Conservation (phyloP, 2,888 invertebrate genomes). For the Oscheius sp. region DNA sequence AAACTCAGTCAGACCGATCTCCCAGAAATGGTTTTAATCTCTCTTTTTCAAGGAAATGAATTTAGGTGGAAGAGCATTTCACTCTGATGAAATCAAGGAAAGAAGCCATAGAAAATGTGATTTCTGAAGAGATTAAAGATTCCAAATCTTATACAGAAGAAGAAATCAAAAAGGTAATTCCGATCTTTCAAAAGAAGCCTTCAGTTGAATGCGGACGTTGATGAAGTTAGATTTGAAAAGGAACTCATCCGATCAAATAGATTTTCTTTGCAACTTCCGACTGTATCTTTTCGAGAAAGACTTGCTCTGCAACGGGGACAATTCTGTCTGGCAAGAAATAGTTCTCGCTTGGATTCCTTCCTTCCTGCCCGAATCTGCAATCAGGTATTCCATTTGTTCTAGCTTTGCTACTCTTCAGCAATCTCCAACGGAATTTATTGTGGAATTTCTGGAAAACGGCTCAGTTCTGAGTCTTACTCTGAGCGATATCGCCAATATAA, state of each 20-base stretch:
- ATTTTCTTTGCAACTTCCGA: neutral
- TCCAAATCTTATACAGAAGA: neutral
- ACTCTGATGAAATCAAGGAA: neutral
- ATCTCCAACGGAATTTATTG: neutral
- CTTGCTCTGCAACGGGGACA: neutral
- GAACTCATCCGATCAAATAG: neutral
- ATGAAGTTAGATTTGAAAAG: neutral
- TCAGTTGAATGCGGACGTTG: neutral
- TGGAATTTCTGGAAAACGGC: neutral
- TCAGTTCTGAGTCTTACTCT: neutral
- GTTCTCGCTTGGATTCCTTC: neutral
- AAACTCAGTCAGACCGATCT: neutral
- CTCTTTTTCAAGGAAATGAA: neutral
- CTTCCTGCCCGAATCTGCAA: neutral
- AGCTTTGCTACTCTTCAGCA: neutral
- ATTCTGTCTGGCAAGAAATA: neutral
- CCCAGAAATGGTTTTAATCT: neutral
- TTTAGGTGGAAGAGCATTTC: slow-evolving; percentile 6
- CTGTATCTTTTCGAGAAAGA: neutral
- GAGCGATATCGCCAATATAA: neutral
- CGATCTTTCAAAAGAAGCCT: neutral
- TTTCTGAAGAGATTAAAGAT: neutral
- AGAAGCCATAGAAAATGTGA: neutral
- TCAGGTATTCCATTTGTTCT: neutral
- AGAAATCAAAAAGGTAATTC: neutral